phyloP scores from a whole-genome alignment of 2,113 vertebrate genomes.

The Brachyistius frenatus region DNA sequence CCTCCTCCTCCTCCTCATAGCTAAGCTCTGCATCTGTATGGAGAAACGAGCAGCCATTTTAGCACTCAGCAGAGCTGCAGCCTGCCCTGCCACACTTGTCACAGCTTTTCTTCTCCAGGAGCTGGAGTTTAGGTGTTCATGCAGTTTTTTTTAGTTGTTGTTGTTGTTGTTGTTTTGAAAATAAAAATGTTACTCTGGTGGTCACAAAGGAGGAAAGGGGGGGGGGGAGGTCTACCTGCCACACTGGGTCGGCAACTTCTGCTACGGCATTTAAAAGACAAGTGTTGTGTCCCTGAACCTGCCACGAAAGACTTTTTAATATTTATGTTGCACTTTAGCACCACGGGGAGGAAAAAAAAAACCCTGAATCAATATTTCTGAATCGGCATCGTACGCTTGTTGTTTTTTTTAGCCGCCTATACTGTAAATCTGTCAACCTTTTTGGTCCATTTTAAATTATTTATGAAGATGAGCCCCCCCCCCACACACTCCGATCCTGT shows the following conservation, averaged over 20 bases:
- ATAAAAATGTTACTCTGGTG: slow-evolving; percentile 17
- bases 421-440: no score
- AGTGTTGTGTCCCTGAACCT: no score
- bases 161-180: slow-evolving; percentile 26
- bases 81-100: slow-evolving; percentile 51
- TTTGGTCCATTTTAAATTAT: no score
- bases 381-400: no score
- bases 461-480: no score
- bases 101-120: slow-evolving; percentile 53
- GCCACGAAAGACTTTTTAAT: no score
- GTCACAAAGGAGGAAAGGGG: background rate
- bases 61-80: slow-evolving; percentile 66
- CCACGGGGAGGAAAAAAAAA: no score
- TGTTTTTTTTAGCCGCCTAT: no score
- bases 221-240: slow-evolving; percentile 30
- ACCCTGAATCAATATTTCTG: no score
- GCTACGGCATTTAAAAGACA: no score
- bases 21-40: slow-evolving; percentile 64
- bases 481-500: no score
- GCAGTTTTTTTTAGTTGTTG: slow-evolving; percentile 8
- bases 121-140: slow-evolving; percentile 24
- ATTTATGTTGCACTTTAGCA: no score
- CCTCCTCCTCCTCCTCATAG: slow-evolving; percentile 22
- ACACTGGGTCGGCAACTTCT: background rate
- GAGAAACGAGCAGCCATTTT: slow-evolving; percentile 75